A percentile compares a stretch with the other conserved stretches of the same genome.
Conservation (phyloP, 2,888 invertebrate species). For the Hofmannophila pseudospretella region DNA sequence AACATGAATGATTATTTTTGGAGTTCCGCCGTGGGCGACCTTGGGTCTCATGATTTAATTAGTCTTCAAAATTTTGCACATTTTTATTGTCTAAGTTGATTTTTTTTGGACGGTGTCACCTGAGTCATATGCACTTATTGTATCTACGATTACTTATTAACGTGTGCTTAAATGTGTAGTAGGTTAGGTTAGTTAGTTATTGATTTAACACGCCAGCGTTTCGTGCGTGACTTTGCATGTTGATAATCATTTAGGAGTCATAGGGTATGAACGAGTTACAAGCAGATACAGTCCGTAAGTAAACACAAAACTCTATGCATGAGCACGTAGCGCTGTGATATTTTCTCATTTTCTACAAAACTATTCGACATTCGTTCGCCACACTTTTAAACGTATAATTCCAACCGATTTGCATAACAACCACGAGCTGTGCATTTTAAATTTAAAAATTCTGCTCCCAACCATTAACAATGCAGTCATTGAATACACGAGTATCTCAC, state of each 20-base stretch:
- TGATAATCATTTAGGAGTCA: constrained; percentile 14
- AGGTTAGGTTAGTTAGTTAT: too few species aligned
- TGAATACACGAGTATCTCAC: constrained; percentile 32
- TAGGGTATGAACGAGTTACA: constrained; percentile 15
- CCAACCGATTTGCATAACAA: constrained; percentile 42
- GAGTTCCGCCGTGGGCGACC: constrained; percentile 25
- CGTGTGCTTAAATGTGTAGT: too few species aligned
- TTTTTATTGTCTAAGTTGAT: too few species aligned
- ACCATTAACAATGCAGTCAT: constrained; percentile 36
- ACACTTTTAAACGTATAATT: constrained; percentile 22
- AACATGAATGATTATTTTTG: constrained; percentile 18
- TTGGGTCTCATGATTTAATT: constrained; percentile 13
- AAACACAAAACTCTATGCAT: constrained; percentile 23
- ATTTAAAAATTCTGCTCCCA: constrained; percentile 36
- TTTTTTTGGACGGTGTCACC: too few species aligned
- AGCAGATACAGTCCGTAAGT: constrained; percentile 17
- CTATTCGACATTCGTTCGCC: constrained; percentile 13
- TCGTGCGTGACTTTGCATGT: constrained; percentile 32
- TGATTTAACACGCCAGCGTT: not conserved
- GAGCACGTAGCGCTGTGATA: constrained; percentile 22
- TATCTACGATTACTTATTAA: too few species aligned
- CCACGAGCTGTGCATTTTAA: constrained; percentile 39
- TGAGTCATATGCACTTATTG: too few species aligned
- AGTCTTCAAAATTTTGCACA: too few species aligned
- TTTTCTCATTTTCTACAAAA: constrained; percentile 13